phyloP scores from a whole-genome alignment of 2,113 vertebrate genomes.

The Phalacrocorax aristotelis region DNA sequence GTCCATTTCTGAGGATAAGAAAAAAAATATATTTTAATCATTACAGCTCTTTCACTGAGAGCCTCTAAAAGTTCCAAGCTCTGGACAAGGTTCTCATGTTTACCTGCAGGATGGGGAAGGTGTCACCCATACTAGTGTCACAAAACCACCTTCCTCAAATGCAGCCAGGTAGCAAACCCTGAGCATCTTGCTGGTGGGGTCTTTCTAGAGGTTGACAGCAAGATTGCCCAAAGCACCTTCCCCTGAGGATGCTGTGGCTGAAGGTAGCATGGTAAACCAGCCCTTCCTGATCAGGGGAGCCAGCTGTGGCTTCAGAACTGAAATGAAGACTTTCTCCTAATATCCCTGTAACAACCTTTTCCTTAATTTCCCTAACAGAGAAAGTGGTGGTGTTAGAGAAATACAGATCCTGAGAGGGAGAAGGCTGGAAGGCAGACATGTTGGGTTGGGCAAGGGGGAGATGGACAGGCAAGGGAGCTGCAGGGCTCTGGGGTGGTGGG shows the following conservation, averaged over 20 bases:
- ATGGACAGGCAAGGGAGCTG: neutral
- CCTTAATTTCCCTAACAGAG: neutral
- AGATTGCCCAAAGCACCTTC: neutral
- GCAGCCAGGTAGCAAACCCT: neutral
- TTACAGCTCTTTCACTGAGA: neutral
- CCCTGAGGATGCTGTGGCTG: neutral
- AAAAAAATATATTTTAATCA: neutral
- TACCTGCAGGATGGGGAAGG: neutral
- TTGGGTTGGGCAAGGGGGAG: neutral
- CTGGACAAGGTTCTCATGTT: neutral
- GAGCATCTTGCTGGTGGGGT: neutral
- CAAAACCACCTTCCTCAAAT: neutral
- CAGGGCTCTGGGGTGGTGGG: neutral
- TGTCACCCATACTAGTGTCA: neutral
- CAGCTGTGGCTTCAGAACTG: neutral
- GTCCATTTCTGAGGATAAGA: neutral
- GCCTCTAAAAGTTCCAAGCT: neutral
- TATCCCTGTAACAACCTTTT: neutral
- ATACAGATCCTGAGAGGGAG: neutral
- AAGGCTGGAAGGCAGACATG: neutral
- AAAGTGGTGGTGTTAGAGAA: neutral
- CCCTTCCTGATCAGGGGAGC: neutral
- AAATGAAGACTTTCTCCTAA: neutral
- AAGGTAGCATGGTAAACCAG: neutral
- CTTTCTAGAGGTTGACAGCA: neutral